These are phyloP conservation scores for Poecilus cupreus DNA, from an alignment of 2,888 invertebrate genomes.

Conservation along the genomic window DNA sequence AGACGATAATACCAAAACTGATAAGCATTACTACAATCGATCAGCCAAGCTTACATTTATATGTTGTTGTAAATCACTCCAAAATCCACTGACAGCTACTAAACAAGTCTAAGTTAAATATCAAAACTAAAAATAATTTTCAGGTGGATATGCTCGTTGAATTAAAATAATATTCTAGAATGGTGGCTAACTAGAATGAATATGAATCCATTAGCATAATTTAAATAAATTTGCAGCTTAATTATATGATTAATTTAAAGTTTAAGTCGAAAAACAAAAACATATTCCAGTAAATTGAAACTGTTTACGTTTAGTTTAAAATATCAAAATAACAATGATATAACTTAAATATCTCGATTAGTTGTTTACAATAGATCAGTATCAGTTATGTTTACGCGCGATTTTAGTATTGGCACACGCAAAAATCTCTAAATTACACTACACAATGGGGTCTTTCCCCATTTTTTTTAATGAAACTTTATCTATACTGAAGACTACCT, in stretches of 20 bases:
- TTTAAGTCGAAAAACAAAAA: background rate
- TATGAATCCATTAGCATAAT: background rate
- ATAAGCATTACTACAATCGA: constrained; percentile 21
- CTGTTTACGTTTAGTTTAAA: background rate
- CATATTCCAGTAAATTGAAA: background rate
- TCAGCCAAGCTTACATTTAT: background rate
- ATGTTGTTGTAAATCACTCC: background rate
- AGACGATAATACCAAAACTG: constrained; percentile 21
- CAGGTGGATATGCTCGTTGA: background rate
- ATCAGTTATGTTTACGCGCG: too few relatives aligned
- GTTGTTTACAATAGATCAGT: too few relatives aligned
- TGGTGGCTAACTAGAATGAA: background rate
- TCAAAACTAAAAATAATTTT: background rate
- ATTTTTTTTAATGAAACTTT: too few relatives aligned
- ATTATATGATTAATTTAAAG: constrained; percentile 17
- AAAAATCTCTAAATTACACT: too few relatives aligned
- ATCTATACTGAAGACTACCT: too few relatives aligned
- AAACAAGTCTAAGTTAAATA: background rate
- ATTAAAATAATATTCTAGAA: background rate
- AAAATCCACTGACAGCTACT: background rate
- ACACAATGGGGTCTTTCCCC: too few relatives aligned
- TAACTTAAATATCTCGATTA: background rate
- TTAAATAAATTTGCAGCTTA: constrained; percentile 25
- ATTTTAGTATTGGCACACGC: too few relatives aligned
- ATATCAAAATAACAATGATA: background rate